Conservation (phyloP, 2,113 vertebrate species). For the Syngnathoides biaculeatus region DNA sequence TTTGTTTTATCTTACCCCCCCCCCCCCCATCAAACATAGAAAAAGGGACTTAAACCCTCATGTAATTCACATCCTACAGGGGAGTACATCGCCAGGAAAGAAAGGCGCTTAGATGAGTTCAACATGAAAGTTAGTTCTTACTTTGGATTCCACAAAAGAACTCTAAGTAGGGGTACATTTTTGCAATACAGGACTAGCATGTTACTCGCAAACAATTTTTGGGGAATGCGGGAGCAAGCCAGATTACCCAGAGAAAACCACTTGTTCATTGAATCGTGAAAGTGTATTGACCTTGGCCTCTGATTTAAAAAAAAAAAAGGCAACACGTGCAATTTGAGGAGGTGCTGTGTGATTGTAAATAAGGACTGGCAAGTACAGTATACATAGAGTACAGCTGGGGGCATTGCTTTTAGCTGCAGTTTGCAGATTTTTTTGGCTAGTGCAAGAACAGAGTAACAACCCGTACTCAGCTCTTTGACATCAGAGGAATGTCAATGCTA, state of each 20-base stretch:
- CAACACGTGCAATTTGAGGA: too few relatives aligned
- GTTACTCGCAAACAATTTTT: too few relatives aligned
- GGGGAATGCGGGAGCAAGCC: not conserved
- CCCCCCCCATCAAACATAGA: too few relatives aligned
- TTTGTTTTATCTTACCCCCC: too few relatives aligned
- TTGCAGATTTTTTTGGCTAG: conserved; percentile 15
- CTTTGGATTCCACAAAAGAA: not conserved
- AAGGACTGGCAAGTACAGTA: not conserved
- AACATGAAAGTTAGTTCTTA: conserved; percentile 23
- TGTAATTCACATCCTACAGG: conserved; percentile 31
- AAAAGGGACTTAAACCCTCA: conserved; percentile 21
- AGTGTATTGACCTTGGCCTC: too few relatives aligned
- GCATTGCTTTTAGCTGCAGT: conserved; percentile 10
- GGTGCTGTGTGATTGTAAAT: too few relatives aligned
- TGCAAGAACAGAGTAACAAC: conserved; percentile 39
- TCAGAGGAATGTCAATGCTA: conserved; percentile 52
- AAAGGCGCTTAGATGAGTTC: conserved; percentile 19
- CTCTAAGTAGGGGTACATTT: too few relatives aligned
- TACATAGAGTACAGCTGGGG: not conserved
- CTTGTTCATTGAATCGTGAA: too few relatives aligned
- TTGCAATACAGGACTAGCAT: too few relatives aligned
- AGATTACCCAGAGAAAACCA: not conserved
- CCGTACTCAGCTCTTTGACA: conserved; percentile 43
- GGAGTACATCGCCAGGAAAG: conserved; percentile 15
- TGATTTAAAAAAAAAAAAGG: too few relatives aligned